A percentile compares a stretch with the other conserved stretches of the same genome.
These are phyloP conservation scores for Nyctibius bracteatus DNA, from an alignment of 2,113 vertebrate species.

Conservation along the genomic window DNA sequence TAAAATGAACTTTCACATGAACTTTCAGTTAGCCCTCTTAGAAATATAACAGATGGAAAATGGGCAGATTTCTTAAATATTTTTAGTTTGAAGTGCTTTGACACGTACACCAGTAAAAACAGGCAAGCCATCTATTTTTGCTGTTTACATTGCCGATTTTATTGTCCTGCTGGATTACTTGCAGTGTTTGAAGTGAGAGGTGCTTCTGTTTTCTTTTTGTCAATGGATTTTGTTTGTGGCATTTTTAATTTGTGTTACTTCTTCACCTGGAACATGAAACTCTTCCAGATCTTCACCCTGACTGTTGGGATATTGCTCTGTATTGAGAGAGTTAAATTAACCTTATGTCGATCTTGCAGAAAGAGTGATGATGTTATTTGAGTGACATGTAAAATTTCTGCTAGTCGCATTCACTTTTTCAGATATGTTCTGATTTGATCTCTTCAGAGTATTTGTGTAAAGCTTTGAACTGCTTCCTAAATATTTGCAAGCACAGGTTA, in stretches of 20 bases:
- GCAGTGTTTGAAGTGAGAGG: not conserved
- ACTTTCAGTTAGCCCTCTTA: conserved; percentile 71
- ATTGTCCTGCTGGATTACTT: conserved; percentile 47
- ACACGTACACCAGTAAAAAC: conserved; percentile 55
- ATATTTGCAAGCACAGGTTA: not conserved
- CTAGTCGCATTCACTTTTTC: not conserved
- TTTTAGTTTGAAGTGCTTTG: conserved; percentile 70
- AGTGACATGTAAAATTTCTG: not conserved
- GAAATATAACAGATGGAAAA: conserved; percentile 80
- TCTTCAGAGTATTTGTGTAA: not conserved
- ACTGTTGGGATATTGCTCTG: not conserved
- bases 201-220: conserved; percentile 18
- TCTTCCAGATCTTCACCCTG: not conserved
- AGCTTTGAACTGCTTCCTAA: not conserved
- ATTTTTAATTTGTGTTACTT: not conserved
- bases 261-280: not conserved
- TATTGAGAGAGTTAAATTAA: not conserved
- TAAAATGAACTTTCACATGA: conserved; percentile 78
- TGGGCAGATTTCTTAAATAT: conserved; percentile 72
- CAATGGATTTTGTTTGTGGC: not conserved
- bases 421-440: not conserved
- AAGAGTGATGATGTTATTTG: not conserved
- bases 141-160: conserved; percentile 67
- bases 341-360: not conserved
- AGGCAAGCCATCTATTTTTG: conserved; percentile 57